Base-by-base conservation (phyloP, 2,888 invertebrate species). In the Latrodectus elegans region DNA sequence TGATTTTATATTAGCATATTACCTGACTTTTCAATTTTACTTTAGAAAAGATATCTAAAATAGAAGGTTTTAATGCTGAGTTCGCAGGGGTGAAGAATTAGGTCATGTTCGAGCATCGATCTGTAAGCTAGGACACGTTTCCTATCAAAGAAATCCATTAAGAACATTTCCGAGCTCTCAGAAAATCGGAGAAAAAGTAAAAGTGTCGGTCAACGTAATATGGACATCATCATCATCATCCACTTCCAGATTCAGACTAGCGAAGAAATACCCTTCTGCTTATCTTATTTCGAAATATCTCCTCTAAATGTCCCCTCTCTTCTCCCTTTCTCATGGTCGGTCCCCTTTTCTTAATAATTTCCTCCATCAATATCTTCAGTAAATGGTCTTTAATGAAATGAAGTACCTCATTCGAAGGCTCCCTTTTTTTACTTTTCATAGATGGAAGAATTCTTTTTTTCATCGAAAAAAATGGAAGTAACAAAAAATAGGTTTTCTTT, bases 121-220 rank as follows among this genome's bases (percentile, higher is more conserved):
- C 81, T 73, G n/a, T 65, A 74, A 73, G 67, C 70, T 15, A 49
- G 53, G 81, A 81, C 81, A 81, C 81, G 81, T 81, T 64, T 17
- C 55, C 70, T 79, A 79, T 81, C 81, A 65, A 53, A 73, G 81
- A 81, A 81, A 74, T 81, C 81, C 81, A 81, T 81, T 81, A 81
- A 68, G 81, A 53, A 81, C 81, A 81, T 73, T 81, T 81, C 81
- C 81, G 22, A 74, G 67, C 53, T 72, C 73, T 81, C 73, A 65
- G 53, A 52, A 15, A 67, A 74, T 79, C 79, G 52, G 52, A 51
- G 55, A 38, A 55, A 81, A 81, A 81, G 81, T 72, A 74, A 74
- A 81, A 81, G 81, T 74, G 81, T 74, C 81, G 81, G 81, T 81
- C 81, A 81, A 81, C 74, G 65, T 53, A 64, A 53, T 65, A 74